phyloP scores from a whole-genome alignment of 2,797 vertebrate species.

The Poeciliopsis turneri region DNA sequence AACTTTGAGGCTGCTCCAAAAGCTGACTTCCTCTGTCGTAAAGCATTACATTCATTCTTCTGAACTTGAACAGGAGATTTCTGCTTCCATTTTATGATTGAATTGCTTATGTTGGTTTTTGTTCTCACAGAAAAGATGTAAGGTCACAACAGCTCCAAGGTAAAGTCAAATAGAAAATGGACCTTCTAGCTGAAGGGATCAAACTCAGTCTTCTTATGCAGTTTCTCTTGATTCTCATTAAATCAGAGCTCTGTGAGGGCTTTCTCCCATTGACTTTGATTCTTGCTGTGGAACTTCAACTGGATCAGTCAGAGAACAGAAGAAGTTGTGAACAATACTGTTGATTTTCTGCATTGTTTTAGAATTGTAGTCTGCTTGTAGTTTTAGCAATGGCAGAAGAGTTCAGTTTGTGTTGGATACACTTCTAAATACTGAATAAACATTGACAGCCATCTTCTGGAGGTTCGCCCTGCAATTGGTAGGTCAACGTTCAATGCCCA shows the following conservation, averaged over 20 bases:
- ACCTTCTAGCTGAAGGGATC: constrained; percentile 53
- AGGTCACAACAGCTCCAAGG: constrained; percentile 64
- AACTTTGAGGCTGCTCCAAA: constrained; percentile 37
- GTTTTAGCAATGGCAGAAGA: no score
- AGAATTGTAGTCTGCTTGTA: no score
- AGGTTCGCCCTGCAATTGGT: background rate
- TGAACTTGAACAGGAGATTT: constrained; percentile 62
- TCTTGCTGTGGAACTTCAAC: no score
- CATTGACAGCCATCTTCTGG: no score
- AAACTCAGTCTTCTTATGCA: constrained; percentile 30
- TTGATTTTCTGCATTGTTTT: no score
- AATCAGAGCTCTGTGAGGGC: no score
- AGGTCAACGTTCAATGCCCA: background rate
- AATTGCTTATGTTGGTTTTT: constrained; percentile 52
- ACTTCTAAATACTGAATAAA: no score
- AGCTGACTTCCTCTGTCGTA: constrained; percentile 57
- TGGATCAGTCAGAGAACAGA: no score
- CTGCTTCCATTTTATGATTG: constrained; percentile 58
- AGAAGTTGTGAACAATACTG: no score
- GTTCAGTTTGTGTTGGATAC: no score
- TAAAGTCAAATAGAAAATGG: constrained; percentile 48
- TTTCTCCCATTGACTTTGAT: no score
- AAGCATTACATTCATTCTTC: constrained; percentile 63
- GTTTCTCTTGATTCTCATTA: no score
- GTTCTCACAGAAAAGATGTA: constrained; percentile 62